Evolutionary conservation across 2,113 vertebrate genomes (phyloP).

Genomic region (Psilopsiagon aurifrons): DNA sequence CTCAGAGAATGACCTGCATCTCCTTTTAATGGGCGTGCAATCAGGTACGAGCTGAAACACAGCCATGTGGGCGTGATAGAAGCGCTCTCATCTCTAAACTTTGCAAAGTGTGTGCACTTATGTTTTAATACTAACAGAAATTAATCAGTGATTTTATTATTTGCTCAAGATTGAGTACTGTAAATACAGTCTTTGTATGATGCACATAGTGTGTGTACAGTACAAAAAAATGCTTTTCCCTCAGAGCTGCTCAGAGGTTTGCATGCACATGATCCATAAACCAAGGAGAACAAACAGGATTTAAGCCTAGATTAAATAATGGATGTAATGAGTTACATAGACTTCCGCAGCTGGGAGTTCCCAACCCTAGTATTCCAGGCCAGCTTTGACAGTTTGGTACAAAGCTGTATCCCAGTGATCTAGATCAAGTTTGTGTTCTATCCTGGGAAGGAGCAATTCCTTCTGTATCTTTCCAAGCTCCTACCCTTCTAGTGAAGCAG

Average conservation of each 20-base stretch:
- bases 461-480: background rate
- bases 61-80: background rate
- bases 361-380: background rate
- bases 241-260: background rate
- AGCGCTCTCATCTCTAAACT: background rate
- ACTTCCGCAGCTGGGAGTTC: background rate
- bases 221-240: background rate
- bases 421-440: background rate
- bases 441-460: background rate
- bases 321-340: background rate
- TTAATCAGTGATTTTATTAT: background rate
- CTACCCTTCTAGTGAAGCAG: background rate
- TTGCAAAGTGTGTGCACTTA: background rate
- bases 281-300: constrained; percentile 11
- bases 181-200: background rate
- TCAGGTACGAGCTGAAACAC: background rate
- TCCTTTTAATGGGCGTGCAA: background rate
- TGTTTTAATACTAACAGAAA: background rate
- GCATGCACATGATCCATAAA: background rate
- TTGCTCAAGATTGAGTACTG: constrained; percentile 6
- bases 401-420: background rate
- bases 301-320: background rate
- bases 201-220: background rate
- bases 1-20: background rate
- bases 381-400: background rate